Conservation (phyloP, 2,888 invertebrate species). For the Spodoptera littoralis region DNA sequence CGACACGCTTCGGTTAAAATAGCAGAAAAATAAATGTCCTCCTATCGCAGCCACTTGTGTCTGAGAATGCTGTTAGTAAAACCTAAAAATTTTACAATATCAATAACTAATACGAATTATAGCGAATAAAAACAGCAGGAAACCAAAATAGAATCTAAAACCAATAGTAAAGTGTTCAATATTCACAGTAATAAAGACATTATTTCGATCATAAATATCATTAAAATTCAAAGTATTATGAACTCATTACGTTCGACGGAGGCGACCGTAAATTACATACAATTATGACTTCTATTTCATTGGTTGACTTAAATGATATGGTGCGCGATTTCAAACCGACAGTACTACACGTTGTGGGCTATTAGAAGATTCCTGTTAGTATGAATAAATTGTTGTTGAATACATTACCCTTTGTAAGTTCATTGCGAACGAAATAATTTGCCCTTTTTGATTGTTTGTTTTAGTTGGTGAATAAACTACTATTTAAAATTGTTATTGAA, state of each 20-base stretch:
- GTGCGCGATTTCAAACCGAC: constrained; percentile 33
- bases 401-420: constrained; percentile 36
- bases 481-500: too few relatives aligned
- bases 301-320: constrained; percentile 33
- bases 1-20: too few relatives aligned
- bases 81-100: too few relatives aligned
- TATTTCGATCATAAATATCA: constrained; percentile 34
- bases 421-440: too few relatives aligned
- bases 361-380: constrained; percentile 37
- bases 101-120: too few relatives aligned
- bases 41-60: too few relatives aligned
- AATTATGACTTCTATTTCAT: constrained; percentile 45
- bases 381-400: constrained; percentile 38
- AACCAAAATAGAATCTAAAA: not conserved
- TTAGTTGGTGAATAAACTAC: too few relatives aligned
- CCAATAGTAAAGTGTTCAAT: constrained; percentile 10
- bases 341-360: constrained; percentile 19
- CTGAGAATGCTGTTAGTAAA: too few relatives aligned
- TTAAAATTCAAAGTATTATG: constrained; percentile 45
- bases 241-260: constrained; percentile 38
- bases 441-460: too few relatives aligned
- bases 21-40: too few relatives aligned
- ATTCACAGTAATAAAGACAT: constrained; percentile 21
- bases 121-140: too few relatives aligned
- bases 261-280: constrained; percentile 41